These are phyloP conservation scores for Macquaria ambigua DNA, from an alignment of 2,113 vertebrate species.

Conservation along the genomic window DNA sequence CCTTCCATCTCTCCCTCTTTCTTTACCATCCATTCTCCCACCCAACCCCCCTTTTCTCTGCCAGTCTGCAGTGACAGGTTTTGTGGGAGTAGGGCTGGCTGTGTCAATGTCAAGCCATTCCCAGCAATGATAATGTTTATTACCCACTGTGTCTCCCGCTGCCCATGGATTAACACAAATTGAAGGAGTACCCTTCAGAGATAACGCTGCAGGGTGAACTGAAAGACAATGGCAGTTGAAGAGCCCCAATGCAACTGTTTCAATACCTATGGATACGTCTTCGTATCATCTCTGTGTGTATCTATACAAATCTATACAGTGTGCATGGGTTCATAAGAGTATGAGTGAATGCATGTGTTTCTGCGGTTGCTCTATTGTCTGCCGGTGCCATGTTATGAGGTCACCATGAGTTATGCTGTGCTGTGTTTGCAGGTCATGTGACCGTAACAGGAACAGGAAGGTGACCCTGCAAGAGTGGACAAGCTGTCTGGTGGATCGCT, in stretches of 20 bases:
- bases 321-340: neutral
- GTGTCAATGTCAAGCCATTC: slow-evolving; percentile 84
- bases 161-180: slow-evolving; percentile 80
- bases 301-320: neutral
- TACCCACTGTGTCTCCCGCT: slow-evolving; percentile 77
- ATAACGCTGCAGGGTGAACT: slow-evolving; percentile 53
- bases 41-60: slow-evolving; percentile 45
- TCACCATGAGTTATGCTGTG: slow-evolving; percentile 20
- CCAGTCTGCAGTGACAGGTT: slow-evolving; percentile 70
- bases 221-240: slow-evolving; percentile 60
- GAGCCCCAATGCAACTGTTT: slow-evolving; percentile 15
- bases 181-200: slow-evolving; percentile 79
- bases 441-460: slow-evolving; percentile 83
- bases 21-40: slow-evolving; percentile 9
- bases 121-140: slow-evolving; percentile 85
- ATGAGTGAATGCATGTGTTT: neutral
- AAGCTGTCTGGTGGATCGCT: slow-evolving; percentile 80
- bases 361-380: neutral
- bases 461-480: slow-evolving; percentile 85
- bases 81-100: slow-evolving; percentile 68
- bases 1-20: slow-evolving; percentile 31
- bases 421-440: slow-evolving; percentile 80
- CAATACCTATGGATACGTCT: neutral
- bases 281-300: neutral
- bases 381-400: slow-evolving; percentile 18